These are phyloP conservation scores for Lanius collurio DNA, from an alignment of 2,113 vertebrate species.

Conservation along the genomic window DNA sequence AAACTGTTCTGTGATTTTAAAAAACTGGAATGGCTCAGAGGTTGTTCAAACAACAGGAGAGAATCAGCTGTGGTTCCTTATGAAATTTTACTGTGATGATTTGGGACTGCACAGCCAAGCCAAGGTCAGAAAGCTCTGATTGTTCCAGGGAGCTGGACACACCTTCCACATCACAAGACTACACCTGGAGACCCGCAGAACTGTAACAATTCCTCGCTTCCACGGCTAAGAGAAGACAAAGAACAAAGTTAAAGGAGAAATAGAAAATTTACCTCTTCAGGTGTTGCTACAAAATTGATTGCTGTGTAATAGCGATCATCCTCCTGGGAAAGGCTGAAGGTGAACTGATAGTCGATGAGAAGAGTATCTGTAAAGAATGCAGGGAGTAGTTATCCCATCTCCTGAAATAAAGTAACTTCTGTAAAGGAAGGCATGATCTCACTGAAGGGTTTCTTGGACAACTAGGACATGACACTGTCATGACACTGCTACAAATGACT, in stretches of 20 bases:
- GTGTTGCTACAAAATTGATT: constrained; percentile 98
- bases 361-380: constrained; percentile 84
- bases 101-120: not conserved
- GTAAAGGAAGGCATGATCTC: not conserved
- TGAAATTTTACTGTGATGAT: not conserved
- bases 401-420: not conserved
- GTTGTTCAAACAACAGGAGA: not conserved
- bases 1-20: not conserved
- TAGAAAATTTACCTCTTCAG: constrained; percentile 85
- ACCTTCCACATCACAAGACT: rapidly evolving
- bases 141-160: not conserved
- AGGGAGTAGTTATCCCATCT: not conserved
- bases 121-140: not conserved
- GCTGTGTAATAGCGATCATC: constrained; percentile 97
- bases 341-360: constrained; percentile 99
- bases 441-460: not conserved
- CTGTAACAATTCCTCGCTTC: not conserved
- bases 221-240: not conserved
- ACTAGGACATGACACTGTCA: not conserved
- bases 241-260: not conserved
- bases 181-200: rapidly evolving
- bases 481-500: not conserved
- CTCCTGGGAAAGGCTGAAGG: constrained; percentile 98
- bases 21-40: not conserved
- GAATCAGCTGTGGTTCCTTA: not conserved